Conservation (phyloP, 2,113 vertebrate genomes). For the Triplophysa rosa region DNA sequence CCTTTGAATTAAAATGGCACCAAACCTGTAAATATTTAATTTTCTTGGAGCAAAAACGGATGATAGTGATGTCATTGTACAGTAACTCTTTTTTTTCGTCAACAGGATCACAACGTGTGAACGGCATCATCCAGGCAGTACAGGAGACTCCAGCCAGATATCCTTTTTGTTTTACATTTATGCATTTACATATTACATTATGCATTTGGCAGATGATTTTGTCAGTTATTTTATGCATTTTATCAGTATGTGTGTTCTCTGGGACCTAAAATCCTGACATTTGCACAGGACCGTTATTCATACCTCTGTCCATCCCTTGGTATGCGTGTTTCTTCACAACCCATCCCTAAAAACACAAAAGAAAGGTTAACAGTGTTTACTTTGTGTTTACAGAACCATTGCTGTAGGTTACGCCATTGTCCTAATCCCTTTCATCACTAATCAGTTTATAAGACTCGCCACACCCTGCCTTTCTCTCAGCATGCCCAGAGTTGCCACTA, state of each 20-base stretch:
- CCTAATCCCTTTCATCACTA: slow-evolving; percentile 54
- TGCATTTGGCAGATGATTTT: too few relatives aligned
- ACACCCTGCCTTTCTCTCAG: slow-evolving; percentile 14
- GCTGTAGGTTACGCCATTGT: slow-evolving; percentile 35
- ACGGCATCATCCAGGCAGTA: slow-evolving; percentile 80
- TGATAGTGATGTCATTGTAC: too few relatives aligned
- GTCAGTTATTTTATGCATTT: too few relatives aligned
- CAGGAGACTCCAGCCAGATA: slow-evolving; percentile 95
- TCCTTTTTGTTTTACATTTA: slow-evolving; percentile 75
- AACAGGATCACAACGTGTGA: slow-evolving; percentile 82
- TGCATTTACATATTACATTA: too few relatives aligned
- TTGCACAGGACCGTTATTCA: too few relatives aligned
- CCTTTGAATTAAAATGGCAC: too few relatives aligned
- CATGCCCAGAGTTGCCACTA: slow-evolving; percentile 41
- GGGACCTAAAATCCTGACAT: too few relatives aligned
- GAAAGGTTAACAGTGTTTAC: neutral
- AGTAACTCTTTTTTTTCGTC: slow-evolving; percentile 40
- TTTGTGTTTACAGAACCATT: slow-evolving; percentile 9
- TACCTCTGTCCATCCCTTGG: neutral
- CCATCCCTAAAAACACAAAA: neutral
- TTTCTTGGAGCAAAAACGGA: too few relatives aligned
- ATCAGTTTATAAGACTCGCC: slow-evolving; percentile 56
- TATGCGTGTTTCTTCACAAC: neutral
- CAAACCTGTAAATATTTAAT: too few relatives aligned
- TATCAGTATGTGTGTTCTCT: too few relatives aligned